phyloP scores from a whole-genome alignment of 2,888 invertebrate genomes.

The Lochmaea crataegi region DNA sequence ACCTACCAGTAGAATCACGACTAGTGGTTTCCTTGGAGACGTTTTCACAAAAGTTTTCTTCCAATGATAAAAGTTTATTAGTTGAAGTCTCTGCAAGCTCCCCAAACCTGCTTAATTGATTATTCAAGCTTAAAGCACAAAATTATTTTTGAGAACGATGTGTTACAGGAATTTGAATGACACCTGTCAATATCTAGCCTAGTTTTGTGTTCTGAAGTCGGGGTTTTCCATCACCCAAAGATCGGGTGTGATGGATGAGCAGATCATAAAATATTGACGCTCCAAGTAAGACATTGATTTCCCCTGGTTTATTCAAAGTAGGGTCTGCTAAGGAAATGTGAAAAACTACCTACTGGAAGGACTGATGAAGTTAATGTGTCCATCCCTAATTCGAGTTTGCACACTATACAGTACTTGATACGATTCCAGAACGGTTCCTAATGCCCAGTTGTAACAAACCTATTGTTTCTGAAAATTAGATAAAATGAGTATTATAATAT shows the following conservation, averaged over 20 bases:
- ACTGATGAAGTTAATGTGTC: no score
- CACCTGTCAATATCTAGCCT: background rate
- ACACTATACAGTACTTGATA: no score
- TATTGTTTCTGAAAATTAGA: no score
- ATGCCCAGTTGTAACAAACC: no score
- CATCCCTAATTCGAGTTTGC: no score
- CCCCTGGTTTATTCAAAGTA: background rate
- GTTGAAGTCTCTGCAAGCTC: background rate
- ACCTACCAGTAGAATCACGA: background rate
- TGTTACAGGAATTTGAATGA: background rate
- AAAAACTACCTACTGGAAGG: no score
- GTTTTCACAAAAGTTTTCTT: slow-evolving; percentile 4
- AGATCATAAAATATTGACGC: background rate
- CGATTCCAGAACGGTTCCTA: no score
- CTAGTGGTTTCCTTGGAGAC: background rate
- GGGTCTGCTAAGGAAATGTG: background rate
- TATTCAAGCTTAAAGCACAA: background rate
- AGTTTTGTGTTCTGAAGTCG: background rate
- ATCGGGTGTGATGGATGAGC: background rate
- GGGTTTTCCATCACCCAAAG: background rate
- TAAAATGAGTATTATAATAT: no score
- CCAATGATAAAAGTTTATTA: background rate
- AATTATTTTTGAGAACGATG: background rate
- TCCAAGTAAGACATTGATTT: slow-evolving; percentile 8
- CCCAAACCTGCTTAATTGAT: slow-evolving; percentile 3